Conservation (phyloP, 1,140 invertebrate species). For the Trissolcus basalis region DNA sequence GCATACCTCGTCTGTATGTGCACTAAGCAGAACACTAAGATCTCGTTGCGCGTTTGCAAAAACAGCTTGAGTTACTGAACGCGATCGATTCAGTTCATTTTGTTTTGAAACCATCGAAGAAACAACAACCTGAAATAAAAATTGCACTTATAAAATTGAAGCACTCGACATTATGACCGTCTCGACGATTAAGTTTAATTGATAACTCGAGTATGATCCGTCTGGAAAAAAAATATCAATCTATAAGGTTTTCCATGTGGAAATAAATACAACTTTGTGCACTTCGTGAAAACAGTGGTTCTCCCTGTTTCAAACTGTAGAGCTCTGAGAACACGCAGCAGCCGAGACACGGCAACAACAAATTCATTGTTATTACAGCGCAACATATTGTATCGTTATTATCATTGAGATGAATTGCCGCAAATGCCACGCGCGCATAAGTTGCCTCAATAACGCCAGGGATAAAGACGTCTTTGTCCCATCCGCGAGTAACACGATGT, state of each 20-base stretch:
- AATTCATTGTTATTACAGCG: neutral
- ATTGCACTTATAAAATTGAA: too few species aligned
- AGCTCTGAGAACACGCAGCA: neutral
- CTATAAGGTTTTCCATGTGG: too few species aligned
- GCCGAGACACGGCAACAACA: too few species aligned
- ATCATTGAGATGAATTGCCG: constrained; percentile 16
- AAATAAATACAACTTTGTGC: neutral
- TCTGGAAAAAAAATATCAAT: too few species aligned
- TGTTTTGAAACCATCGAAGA: too few species aligned
- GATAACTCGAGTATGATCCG: too few species aligned
- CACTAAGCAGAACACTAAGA: constrained; percentile 32
- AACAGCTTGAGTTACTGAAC: too few species aligned
- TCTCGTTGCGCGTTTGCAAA: constrained; percentile 3
- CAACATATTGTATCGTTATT: neutral
- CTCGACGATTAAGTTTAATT: too few species aligned
- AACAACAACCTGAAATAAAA: too few species aligned
- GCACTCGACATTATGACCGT: too few species aligned
- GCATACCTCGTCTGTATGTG: constrained; percentile 27
- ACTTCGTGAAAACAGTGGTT: constrained; percentile 6
- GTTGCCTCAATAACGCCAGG: constrained; percentile 38
- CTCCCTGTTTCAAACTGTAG: neutral
- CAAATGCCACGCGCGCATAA: constrained; percentile 28
- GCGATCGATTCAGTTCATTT: too few species aligned
- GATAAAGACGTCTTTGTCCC: constrained; percentile 34
- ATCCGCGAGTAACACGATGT: constrained; percentile 21